phyloP scores from a whole-genome alignment of 2,888 invertebrate genomes.

The Hirtodrosophila confusa region DNA sequence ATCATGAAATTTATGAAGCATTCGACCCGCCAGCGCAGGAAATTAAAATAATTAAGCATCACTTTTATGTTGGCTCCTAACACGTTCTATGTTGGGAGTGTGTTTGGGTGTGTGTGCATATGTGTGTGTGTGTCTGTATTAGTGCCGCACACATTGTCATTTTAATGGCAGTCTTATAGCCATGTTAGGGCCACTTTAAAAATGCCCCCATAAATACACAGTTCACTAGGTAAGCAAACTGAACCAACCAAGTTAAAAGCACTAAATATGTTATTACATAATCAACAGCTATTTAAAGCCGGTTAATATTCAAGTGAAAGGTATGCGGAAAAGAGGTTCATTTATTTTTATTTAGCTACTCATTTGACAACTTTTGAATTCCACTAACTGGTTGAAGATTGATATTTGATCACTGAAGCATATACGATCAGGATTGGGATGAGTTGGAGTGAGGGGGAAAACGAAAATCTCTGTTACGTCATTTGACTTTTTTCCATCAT shows the following conservation, averaged over 20 bases:
- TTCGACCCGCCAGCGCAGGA: constrained; percentile 56
- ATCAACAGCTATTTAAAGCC: background rate
- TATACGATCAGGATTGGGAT: too few species aligned
- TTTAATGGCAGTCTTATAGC: constrained; percentile 40
- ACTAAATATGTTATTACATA: background rate
- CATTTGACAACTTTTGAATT: too few species aligned
- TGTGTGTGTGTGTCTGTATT: constrained; percentile 7
- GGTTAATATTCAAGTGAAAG: too few species aligned
- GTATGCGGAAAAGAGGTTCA: too few species aligned
- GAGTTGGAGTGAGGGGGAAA: too few species aligned
- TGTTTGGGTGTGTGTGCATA: background rate
- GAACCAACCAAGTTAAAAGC: background rate
- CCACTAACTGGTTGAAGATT: too few species aligned
- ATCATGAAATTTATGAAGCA: constrained; percentile 67
- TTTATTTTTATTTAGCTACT: too few species aligned
- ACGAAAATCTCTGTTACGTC: too few species aligned
- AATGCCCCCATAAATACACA: constrained; percentile 33
- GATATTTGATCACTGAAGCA: too few species aligned
- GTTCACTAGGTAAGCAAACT: constrained; percentile 13
- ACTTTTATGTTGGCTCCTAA: constrained; percentile 28
- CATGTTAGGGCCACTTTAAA: constrained; percentile 34
- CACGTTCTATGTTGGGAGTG: background rate
- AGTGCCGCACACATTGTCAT: constrained; percentile 41
- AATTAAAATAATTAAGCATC: constrained; percentile 65
- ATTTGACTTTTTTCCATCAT: too few species aligned